Evolutionary conservation across 2,797 vertebrate genomes (phyloP).

Genomic region (Sparus aurata): DNA sequence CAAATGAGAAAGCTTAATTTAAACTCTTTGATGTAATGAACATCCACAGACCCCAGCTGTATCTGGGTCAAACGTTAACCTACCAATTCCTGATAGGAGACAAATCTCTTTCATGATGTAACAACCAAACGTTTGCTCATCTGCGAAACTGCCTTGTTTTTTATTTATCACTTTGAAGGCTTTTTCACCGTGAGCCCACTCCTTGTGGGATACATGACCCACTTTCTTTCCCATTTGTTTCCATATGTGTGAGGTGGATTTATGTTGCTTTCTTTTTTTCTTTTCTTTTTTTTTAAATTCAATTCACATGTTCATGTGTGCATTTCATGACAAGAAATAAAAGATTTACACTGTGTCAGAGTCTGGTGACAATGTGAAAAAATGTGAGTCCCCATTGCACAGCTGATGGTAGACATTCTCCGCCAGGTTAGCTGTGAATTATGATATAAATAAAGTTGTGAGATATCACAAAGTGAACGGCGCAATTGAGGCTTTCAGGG

Average conservation of each 20-base stretch:
- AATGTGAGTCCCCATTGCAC: slow-evolving; percentile 22
- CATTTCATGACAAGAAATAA: background rate
- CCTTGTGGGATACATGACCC: slow-evolving; percentile 74
- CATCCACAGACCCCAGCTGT: slow-evolving; percentile 34
- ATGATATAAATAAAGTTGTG: slow-evolving; percentile 30
- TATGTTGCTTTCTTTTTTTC: slow-evolving; percentile 16
- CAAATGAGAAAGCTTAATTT: slow-evolving; percentile 58
- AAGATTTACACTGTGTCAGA: slow-evolving; percentile 12
- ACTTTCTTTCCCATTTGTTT: slow-evolving; percentile 59
- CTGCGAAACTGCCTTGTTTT: slow-evolving; percentile 70
- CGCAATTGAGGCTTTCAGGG: background rate
- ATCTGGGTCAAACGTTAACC: slow-evolving; percentile 77
- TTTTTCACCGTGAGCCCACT: slow-evolving; percentile 61
- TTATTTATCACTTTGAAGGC: slow-evolving; percentile 80
- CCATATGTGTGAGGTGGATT: slow-evolving; percentile 7
- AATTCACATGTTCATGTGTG: background rate
- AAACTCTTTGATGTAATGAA: slow-evolving; percentile 69
- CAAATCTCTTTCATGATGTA: slow-evolving; percentile 78
- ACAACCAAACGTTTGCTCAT: slow-evolving; percentile 70
- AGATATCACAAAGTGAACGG: slow-evolving; percentile 19
- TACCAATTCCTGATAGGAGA: slow-evolving; percentile 72
- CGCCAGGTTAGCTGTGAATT: slow-evolving; percentile 35
- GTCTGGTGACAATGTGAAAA: slow-evolving; percentile 48
- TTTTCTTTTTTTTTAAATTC: background rate
- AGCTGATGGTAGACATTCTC: background rate